Evolutionary conservation across 2,888 invertebrate genomes (phyloP).

Genomic region (Eupithecia abbreviata): DNA sequence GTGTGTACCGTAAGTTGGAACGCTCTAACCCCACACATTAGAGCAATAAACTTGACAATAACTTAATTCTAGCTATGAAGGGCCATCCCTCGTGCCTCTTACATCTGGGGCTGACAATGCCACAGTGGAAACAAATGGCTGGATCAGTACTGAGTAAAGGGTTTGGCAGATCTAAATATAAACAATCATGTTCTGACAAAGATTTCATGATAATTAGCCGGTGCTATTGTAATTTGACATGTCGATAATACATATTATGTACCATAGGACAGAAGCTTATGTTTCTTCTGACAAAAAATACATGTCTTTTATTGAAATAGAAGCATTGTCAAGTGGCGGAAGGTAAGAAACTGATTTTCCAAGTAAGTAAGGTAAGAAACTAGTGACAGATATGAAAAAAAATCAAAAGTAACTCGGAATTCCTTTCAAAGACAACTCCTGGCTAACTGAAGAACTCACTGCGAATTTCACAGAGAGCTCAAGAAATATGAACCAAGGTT

Average conservation of each 20-base stretch:
- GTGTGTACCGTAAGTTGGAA: constrained; percentile 42
- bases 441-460: background rate
- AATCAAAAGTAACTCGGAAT: background rate
- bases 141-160: background rate
- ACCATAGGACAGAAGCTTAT: background rate
- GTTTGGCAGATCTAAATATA: background rate
- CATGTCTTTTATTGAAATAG: background rate
- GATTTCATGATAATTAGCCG: background rate
- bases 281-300: background rate
- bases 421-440: background rate
- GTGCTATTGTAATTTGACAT: background rate
- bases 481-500: background rate
- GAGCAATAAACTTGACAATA: constrained; percentile 82
- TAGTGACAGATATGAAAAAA: no score
- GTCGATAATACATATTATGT: background rate
- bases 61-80: constrained; percentile 79
- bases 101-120: constrained; percentile 69
- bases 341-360: no score
- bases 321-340: background rate
- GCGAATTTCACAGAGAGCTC: background rate
- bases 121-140: constrained; percentile 16
- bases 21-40: constrained; percentile 74
- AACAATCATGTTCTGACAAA: background rate
- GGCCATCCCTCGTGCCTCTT: constrained; percentile 68
- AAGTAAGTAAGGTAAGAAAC: no score